Conservation (phyloP, 2,113 vertebrate species). For the Dipodomys stephensi region DNA sequence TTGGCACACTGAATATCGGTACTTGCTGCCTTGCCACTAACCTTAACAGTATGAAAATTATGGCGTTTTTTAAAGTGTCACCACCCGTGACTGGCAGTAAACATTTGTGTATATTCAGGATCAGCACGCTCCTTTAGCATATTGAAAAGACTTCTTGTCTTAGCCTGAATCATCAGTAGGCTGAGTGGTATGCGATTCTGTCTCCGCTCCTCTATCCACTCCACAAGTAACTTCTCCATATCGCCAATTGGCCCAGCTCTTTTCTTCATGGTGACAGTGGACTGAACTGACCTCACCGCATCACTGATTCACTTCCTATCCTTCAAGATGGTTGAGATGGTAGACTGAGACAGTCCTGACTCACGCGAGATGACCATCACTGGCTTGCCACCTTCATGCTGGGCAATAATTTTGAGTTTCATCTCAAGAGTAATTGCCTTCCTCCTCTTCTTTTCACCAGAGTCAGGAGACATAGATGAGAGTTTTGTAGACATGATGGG, state of each 20-base stretch:
- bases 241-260: background rate
- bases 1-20: background rate
- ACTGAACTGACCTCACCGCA: slow-evolving; percentile 2
- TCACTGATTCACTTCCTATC: slow-evolving; percentile 12
- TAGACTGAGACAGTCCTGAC: background rate
- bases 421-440: slow-evolving; percentile 43
- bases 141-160: background rate
- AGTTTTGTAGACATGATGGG: background rate
- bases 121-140: background rate
- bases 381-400: slow-evolving; percentile 25
- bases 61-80: background rate
- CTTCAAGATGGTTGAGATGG: background rate
- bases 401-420: slow-evolving; percentile 18
- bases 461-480: background rate
- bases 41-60: slow-evolving; percentile 26
- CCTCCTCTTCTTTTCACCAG: slow-evolving; percentile 13
- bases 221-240: background rate
- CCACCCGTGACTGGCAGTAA: background rate
- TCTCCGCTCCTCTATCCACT: background rate
- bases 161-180: background rate
- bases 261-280: background rate
- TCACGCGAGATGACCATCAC: background rate
- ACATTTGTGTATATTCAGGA: background rate
- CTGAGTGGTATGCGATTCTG: background rate
- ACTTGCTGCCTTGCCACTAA: background rate